phyloP scores from a whole-genome alignment of 2,113 vertebrate species.

The Nansenia antarctica region DNA sequence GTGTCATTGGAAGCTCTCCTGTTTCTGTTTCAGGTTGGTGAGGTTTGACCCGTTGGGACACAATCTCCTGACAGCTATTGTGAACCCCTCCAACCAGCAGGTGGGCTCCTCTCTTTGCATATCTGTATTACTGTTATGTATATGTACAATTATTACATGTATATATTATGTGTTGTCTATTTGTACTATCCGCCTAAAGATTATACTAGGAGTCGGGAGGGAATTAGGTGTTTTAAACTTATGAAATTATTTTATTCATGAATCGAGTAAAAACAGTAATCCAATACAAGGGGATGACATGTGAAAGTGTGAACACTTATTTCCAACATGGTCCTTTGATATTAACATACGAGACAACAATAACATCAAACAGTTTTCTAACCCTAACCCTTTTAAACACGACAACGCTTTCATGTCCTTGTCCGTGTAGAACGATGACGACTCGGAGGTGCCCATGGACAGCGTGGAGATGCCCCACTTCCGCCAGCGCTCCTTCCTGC shows the following conservation, averaged over 20 bases:
- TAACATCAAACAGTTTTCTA: not conserved
- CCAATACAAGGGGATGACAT: too few species aligned
- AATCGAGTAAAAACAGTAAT: too few species aligned
- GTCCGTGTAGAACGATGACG: constrained; percentile 87
- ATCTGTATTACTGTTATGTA: not conserved
- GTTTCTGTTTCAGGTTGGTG: constrained; percentile 83
- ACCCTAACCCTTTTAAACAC: not conserved
- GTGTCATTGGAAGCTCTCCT: not conserved
- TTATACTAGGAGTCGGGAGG: too few species aligned
- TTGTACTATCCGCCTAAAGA: too few species aligned
- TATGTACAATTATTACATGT: not conserved
- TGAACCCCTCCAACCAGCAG: constrained; percentile 98
- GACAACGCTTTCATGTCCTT: not conserved
- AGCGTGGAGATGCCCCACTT: constrained; percentile 94
- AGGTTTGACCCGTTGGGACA: constrained; percentile 97
- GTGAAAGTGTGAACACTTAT: too few species aligned
- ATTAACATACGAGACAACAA: too few species aligned
- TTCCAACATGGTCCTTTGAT: too few species aligned
- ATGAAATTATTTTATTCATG: too few species aligned
- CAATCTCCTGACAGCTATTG: constrained; percentile 96
- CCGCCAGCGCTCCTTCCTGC: constrained; percentile 92
- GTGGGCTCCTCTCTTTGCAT: constrained; percentile 63
- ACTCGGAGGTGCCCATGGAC: constrained; percentile 95
- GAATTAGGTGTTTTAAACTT: too few species aligned
- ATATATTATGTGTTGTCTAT: too few species aligned